phyloP scores from a whole-genome alignment of 92 coral and sea anemone species.

The Zoanthus gigantus region DNA sequence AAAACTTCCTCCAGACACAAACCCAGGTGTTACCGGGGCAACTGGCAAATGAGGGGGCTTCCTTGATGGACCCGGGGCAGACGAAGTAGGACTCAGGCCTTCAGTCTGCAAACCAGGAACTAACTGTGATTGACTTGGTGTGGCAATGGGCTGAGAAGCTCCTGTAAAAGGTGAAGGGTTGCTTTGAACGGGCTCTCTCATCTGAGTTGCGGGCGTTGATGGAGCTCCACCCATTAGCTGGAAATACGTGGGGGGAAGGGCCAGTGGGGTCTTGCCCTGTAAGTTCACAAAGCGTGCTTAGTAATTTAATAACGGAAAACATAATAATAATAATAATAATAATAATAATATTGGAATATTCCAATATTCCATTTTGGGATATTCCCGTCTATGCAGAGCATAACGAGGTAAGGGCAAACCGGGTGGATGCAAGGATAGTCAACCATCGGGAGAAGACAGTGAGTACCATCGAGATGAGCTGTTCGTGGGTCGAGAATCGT shows the following conservation, averaged over 20 bases:
- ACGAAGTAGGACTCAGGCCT: not conserved
- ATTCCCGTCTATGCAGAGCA: no score
- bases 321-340: no score
- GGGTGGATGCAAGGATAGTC: no score
- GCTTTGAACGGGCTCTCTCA: not conserved
- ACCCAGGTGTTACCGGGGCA: not conserved
- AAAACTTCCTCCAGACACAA: not conserved
- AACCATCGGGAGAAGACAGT: no score
- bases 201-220: constrained; percentile 43
- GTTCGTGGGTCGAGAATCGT: no score
- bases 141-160: constrained; percentile 24
- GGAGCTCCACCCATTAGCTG: constrained; percentile 76
- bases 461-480: no score
- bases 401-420: no score
- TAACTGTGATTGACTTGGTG: not conserved
- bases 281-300: no score
- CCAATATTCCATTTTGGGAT: no score
- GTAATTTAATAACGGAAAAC: no score
- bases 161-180: constrained; percentile 15
- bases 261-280: constrained; percentile 84
- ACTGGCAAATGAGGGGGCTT: constrained; percentile 16
- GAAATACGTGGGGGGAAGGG: constrained; percentile 94
- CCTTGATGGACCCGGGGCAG: not conserved
- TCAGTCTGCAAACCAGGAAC: not conserved
- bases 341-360: no score